A percentile compares a stretch with the other conserved stretches of the same genome.
Evolutionary conservation across 2,888 invertebrate genomes (phyloP).

Genomic region (Microctonus aethiopoides): DNA sequence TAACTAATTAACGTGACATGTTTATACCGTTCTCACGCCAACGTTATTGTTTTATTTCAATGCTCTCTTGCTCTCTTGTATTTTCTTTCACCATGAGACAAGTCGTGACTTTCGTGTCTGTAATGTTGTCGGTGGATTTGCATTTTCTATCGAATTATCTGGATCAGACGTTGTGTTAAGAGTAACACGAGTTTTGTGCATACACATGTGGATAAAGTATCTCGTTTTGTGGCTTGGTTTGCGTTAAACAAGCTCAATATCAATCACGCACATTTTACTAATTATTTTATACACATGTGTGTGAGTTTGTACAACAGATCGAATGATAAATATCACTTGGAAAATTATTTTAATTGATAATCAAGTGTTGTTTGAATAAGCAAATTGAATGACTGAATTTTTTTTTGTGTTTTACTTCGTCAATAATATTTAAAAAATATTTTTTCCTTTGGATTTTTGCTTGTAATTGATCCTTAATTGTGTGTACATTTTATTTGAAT

Average conservation of each 20-base stretch:
- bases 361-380: too few relatives aligned
- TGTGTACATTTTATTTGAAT: neutral
- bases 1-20: constrained; percentile 28
- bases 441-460: too few relatives aligned
- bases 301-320: neutral
- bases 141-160: constrained; percentile 32
- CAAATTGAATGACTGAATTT: too few relatives aligned
- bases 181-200: neutral
- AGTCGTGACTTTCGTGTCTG: constrained; percentile 33
- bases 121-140: constrained; percentile 23
- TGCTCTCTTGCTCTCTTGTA: neutral
- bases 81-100: neutral
- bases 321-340: neutral
- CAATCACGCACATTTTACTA: neutral
- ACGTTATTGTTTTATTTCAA: neutral
- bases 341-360: too few relatives aligned
- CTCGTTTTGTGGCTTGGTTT: neutral
- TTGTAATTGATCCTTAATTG: neutral
- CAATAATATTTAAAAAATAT: too few relatives aligned
- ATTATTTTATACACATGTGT: neutral
- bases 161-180: constrained; percentile 17
- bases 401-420: neutral
- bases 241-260: neutral
- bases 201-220: neutral
- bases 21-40: constrained; percentile 33